Evolutionary conservation across 1,140 invertebrate genomes (phyloP).

Genomic region (Caenorhabditis elegans): DNA sequence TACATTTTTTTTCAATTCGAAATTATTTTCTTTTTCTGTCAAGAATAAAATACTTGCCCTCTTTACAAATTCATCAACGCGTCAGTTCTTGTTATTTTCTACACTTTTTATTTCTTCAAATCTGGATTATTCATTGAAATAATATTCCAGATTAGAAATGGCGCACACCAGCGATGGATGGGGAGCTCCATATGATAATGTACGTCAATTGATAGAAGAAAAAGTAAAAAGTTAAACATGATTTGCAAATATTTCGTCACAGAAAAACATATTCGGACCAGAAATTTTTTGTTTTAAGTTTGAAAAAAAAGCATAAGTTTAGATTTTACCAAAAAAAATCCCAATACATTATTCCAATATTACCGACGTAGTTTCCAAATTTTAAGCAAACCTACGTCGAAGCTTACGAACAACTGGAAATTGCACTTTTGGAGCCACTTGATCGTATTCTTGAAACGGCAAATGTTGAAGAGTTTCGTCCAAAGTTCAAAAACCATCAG

Average conservation of each 20-base stretch:
- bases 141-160: not conserved
- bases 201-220: not conserved
- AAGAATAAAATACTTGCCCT: not conserved
- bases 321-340: too few relatives aligned
- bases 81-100: not conserved
- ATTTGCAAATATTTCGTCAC: too few relatives aligned
- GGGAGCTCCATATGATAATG: constrained; percentile 1
- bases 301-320: too few relatives aligned
- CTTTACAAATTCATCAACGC: not conserved
- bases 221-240: too few relatives aligned
- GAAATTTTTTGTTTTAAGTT: too few relatives aligned
- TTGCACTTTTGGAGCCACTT: not conserved
- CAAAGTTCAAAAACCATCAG: not conserved
- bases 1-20: not conserved
- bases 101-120: not conserved
- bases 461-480: not conserved
- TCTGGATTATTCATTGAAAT: too few relatives aligned
- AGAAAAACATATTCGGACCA: too few relatives aligned
- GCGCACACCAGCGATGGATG: not conserved
- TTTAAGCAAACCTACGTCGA: constrained; percentile 3
- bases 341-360: too few relatives aligned
- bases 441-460: not conserved
- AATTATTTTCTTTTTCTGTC: not conserved
- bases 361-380: too few relatives aligned
- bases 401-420: not conserved